Base-by-base conservation (phyloP, 1,140 invertebrate species). In the Listronotus bonariensis region DNA sequence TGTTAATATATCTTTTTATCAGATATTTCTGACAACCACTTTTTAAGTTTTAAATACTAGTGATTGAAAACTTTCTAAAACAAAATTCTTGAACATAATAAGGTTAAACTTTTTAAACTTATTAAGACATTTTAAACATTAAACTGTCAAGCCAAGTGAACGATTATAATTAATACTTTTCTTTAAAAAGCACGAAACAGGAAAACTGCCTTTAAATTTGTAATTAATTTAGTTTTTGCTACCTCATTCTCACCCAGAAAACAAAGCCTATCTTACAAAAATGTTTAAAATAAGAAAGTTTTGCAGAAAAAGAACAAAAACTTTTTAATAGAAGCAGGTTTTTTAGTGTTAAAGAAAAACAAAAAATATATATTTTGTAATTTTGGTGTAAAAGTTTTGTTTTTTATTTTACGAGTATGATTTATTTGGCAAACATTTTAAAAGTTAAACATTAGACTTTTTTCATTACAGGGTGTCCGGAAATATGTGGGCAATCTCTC, bases 161-260 rank as follows among this genome's bases (percentile, higher is more conserved):
- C 20, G 53, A 55, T 55, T 55, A 55, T 41, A 55, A 55, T 55
- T 55, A 55, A 55, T 55, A 55, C 41, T 17, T 9, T 48, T 18
- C 18, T 42, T 55, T 17, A 42, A 55, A 55, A 55, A 26, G 40
- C 20, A 8, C 38, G 34, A 36, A 12, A 26, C 36, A 55, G 12
- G 40, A 52, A 52, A 42, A 55, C 38, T 20, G 38, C 41, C 42
- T 42, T 55, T 55, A 55, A 55, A 55, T 55, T 55, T 36, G 20
- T 55, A 55, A 55, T 55, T 55, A 55, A 55, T 55, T 55, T 42
- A 41, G 38, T 41, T 55, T 55, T 55, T 43, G 53, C 53, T 38
- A 34, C 53, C 38, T 48, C 38, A 34, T 43, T 42, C 38, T 55
- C 15, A 12, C 14, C 41, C 5, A 41, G 38, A 42, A 43, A 55